Evolutionary conservation across 2,888 invertebrate genomes (phyloP).

Genomic region (Lepeophtheirus nordmannii): DNA sequence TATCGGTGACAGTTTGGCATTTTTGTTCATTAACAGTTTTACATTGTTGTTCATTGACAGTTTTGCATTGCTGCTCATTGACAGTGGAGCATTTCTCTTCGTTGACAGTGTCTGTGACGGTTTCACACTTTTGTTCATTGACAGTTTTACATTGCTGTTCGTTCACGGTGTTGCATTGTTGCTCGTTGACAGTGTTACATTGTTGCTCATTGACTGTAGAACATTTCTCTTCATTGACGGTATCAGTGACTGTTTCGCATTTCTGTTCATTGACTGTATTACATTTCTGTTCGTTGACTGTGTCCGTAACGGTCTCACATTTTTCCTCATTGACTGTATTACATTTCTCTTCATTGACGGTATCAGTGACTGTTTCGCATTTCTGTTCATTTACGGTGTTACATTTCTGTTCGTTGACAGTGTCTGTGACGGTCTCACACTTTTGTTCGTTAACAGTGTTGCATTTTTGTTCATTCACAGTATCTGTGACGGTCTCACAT

Average conservation of each 20-base stretch:
- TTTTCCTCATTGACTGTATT: slow-evolving; percentile 1
- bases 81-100: neutral
- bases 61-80: slow-evolving; percentile 10
- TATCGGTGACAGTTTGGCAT: slow-evolving; percentile 13
- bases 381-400: slow-evolving; percentile 13
- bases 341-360: slow-evolving; percentile 19
- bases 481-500: slow-evolving; percentile 18
- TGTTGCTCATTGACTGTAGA: slow-evolving; percentile 7
- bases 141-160: slow-evolving; percentile 3
- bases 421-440: neutral
- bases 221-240: slow-evolving; percentile 19
- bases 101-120: slow-evolving; percentile 1
- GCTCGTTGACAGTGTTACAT: slow-evolving; percentile 5
- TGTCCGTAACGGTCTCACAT: neutral
- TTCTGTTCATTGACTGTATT: slow-evolving; percentile 12
- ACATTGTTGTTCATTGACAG: slow-evolving; percentile 9
- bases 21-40: slow-evolving; percentile 14
- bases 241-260: slow-evolving; percentile 1
- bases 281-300: slow-evolving; percentile 16
- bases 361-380: slow-evolving; percentile 8
- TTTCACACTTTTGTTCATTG: slow-evolving; percentile 12
- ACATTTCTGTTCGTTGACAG: slow-evolving; percentile 18
- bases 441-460: neutral
- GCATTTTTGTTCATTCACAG: slow-evolving; percentile 15
- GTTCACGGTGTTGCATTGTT: neutral